phyloP scores from a whole-genome alignment of 1,140 invertebrate genomes.

The Trichoplusia ni region DNA sequence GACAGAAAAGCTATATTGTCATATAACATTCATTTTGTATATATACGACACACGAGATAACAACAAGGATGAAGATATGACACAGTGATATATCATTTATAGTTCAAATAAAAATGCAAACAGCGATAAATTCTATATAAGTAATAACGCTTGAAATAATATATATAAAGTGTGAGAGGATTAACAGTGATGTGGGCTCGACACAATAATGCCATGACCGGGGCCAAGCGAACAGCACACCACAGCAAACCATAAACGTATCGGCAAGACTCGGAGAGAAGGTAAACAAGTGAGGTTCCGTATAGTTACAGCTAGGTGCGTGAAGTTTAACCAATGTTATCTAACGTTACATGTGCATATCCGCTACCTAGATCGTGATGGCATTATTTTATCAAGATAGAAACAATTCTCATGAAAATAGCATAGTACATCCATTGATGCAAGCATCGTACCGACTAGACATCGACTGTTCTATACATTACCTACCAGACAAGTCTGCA shows the following conservation, averaged over 20 bases:
- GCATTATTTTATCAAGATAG: conserved; percentile 65
- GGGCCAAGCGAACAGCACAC: not conserved
- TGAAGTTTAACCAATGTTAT: not conserved
- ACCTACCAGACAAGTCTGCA: not conserved
- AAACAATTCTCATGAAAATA: conserved; percentile 50
- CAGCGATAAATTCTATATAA: conserved; percentile 62
- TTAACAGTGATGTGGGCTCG: conserved; percentile 65
- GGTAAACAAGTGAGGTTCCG: not conserved
- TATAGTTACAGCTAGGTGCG: not conserved
- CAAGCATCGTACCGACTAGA: conserved; percentile 51
- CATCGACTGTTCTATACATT: conserved; percentile 31
- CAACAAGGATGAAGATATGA: conserved; percentile 76
- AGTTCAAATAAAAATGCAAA: conserved; percentile 52
- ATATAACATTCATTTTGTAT: conserved; percentile 64
- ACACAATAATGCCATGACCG: conserved; percentile 63
- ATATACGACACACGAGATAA: conserved; percentile 66
- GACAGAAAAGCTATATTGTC: conserved; percentile 73
- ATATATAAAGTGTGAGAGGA: conserved; percentile 67
- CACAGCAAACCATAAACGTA: not conserved
- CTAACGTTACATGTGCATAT: conserved; percentile 37
- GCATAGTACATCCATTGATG: conserved; percentile 49
- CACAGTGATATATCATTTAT: conserved; percentile 61
- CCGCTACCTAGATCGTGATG: conserved; percentile 43
- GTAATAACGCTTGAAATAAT: conserved; percentile 62
- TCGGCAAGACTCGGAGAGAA: not conserved